These are phyloP conservation scores for Calameuta filiformis DNA, from an alignment of 2,888 invertebrate genomes.

Conservation along the genomic window DNA sequence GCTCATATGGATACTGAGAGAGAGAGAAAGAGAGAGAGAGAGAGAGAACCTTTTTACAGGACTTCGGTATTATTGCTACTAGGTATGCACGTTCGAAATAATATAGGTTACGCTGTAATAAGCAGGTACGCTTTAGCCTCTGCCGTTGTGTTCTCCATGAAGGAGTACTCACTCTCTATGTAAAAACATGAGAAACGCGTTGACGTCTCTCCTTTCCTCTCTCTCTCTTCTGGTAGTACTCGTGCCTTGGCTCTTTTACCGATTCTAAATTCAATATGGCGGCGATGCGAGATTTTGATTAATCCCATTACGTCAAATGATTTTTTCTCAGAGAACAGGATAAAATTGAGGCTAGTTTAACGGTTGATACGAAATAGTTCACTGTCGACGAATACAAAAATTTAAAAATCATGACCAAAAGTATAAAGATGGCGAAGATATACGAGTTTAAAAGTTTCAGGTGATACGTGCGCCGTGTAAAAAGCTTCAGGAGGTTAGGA, in stretches of 20 bases:
- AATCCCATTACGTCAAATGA: background rate
- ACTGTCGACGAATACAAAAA: background rate
- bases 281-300: too few species aligned
- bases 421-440: background rate
- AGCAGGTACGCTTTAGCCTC: conserved; percentile 17
- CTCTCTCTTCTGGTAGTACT: background rate
- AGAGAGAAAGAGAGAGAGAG: background rate
- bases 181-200: background rate
- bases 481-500: background rate
- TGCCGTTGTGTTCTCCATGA: background rate
- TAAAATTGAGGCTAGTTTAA: background rate
- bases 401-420: background rate
- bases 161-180: background rate
- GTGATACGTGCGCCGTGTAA: background rate
- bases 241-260: background rate
- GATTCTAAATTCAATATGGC: background rate
- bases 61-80: conserved; percentile 18
- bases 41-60: background rate
- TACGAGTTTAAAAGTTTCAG: background rate
- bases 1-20: background rate
- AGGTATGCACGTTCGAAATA: conserved; percentile 26
- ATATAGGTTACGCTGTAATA: conserved; percentile 28
- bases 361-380: background rate
- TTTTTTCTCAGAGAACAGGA: background rate
- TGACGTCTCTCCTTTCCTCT: too few species aligned